Conservation (phyloP, 2,797 vertebrate species). For the Scleropages formosus region DNA sequence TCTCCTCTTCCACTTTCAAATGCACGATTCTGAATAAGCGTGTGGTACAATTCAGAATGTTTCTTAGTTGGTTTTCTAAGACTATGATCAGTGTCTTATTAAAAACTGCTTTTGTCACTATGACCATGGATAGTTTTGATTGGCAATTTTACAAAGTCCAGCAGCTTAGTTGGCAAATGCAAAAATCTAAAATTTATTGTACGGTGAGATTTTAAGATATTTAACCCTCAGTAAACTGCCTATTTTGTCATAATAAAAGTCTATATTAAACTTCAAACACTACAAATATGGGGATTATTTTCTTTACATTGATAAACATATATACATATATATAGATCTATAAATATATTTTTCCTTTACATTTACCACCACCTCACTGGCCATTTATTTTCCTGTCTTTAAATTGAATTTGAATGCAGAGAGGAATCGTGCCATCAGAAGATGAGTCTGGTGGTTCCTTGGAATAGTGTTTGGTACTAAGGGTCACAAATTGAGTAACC, state of each 20-base stretch:
- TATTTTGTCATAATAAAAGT: slow-evolving; percentile 99
- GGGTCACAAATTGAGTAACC: slow-evolving; percentile 51
- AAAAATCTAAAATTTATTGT: slow-evolving; percentile 70
- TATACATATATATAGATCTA: slow-evolving; percentile 68
- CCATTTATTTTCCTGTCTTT: slow-evolving; percentile 77
- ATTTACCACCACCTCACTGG: slow-evolving; percentile 78
- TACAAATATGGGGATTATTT: slow-evolving; percentile 91
- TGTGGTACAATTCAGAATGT: slow-evolving; percentile 25
- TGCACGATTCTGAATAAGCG: slow-evolving; percentile 14
- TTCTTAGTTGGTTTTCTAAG: slow-evolving; percentile 27
- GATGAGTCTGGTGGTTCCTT: slow-evolving; percentile 49
- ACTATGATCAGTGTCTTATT: slow-evolving; percentile 25
- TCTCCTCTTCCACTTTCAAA: neutral
- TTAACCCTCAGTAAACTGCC: slow-evolving; percentile 95
- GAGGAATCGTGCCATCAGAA: slow-evolving; percentile 47
- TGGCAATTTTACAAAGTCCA: slow-evolving; percentile 63
- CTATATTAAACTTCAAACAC: slow-evolving; percentile 92
- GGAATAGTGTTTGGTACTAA: slow-evolving; percentile 54
- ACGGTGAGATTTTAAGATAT: slow-evolving; percentile 87
- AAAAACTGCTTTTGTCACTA: slow-evolving; percentile 36
- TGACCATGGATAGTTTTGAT: slow-evolving; percentile 28
- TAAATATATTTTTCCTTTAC: slow-evolving; percentile 76
- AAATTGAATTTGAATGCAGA: slow-evolving; percentile 70
- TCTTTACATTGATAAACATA: slow-evolving; percentile 84
- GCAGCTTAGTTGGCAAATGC: slow-evolving; percentile 68